Evolutionary conservation across 2,888 invertebrate species (phyloP), one percentile per base, ranked within the genome.

Genomic region (Trichogramma dendrolimi): DNA sequence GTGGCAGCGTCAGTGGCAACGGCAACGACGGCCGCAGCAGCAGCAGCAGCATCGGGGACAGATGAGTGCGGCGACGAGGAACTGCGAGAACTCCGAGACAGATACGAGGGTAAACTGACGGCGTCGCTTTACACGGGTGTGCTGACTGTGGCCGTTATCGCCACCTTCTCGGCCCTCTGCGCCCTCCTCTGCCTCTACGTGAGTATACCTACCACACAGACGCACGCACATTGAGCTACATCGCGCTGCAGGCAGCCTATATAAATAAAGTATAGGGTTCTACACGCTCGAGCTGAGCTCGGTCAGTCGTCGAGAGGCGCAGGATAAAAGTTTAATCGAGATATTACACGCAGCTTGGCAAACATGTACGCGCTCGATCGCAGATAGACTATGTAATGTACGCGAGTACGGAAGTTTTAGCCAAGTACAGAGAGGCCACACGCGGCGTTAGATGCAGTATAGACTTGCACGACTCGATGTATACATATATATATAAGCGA

Each of bases 101-200:
- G 74, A 67, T 79, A 79, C 67, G 79, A 79, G 66, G 79, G 76
- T 8, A 77, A 73, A 63, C 71, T 91, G 71, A 90, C 90, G 70
- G 88, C 89, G 67, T 87, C 91, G 1, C 83, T 92, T 50, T 90
- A 91, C 77, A 84, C 89, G 66, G 87, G 89, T 0, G 86, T 89
- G 46, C 81, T 91, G 5, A 83, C 86, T 60, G 84, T 91, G 59
- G 86, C 88, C 6, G 79, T 87, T 6, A 73, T 86, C 46, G 86
- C 87, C 66, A 84, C 85, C 66, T 72, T 86, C 4, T 81, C 83
- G 27, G 81, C 89, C 7, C 81, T 91, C 53, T 81, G 84, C 44
- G 49, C 54, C 42, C 65, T 65, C 7, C 51, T 65, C 44, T 62
- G 51, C 39, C 4, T 52, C 44, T 43, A 62, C 51, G 65, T 65